phyloP scores from a whole-genome alignment of 2,888 invertebrate genomes.

The Himalopsyche japonica region DNA sequence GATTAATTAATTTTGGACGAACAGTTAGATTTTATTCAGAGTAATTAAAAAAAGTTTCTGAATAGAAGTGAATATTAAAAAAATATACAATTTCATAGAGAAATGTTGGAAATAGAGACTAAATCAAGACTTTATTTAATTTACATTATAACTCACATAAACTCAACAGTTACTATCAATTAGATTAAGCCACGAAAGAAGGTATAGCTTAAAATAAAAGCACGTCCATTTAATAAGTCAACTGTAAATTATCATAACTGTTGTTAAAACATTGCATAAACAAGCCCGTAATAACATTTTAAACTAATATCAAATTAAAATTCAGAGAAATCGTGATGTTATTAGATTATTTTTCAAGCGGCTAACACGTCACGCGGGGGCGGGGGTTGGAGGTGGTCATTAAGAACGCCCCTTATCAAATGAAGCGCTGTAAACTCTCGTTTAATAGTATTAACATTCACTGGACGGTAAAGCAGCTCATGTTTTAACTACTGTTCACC shows the following conservation, averaged over 20 bases:
- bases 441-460: slow-evolving; percentile 34
- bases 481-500: not conserved
- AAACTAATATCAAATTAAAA: not conserved
- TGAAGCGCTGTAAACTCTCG: slow-evolving; percentile 1
- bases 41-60: no score
- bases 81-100: no score
- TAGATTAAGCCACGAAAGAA: no score
- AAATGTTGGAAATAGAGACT: no score
- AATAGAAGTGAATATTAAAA: no score
- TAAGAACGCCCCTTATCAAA: not conserved
- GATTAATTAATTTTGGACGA: no score
- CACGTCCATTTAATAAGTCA: no score
- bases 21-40: no score
- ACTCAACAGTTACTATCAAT: no score
- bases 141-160: no score
- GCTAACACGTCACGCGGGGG: not conserved
- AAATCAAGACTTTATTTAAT: no score
- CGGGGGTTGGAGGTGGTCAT: not conserved
- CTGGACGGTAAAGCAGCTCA: slow-evolving; percentile 9
- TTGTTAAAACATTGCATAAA: not conserved
- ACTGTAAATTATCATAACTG: not conserved
- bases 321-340: not conserved
- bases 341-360: not conserved
- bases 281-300: not conserved
- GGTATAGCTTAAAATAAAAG: no score